These are phyloP conservation scores for Mesorhabditis belari DNA, from an alignment of 2,888 invertebrate genomes.

Conservation along the genomic window DNA sequence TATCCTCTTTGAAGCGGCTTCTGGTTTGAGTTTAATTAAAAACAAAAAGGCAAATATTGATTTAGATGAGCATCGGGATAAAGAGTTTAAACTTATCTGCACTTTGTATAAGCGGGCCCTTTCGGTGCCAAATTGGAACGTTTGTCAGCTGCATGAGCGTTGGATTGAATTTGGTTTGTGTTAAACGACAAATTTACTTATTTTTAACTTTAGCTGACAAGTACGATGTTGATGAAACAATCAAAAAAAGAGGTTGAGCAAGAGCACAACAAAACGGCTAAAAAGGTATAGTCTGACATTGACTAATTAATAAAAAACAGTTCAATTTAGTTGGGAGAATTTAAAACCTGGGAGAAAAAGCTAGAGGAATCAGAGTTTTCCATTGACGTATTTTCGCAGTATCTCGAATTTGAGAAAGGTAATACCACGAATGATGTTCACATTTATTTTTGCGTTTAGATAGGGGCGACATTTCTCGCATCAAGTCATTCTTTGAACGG, in stretches of 20 bases:
- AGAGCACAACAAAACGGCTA: background rate
- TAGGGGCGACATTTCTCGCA: constrained; percentile 7
- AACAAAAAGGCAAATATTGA: too few species aligned
- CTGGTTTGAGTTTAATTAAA: background rate
- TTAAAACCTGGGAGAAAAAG: constrained; percentile 13
- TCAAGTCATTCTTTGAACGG: constrained; percentile 25
- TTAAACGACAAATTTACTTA: too few species aligned
- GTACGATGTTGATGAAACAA: background rate
- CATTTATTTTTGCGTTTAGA: background rate
- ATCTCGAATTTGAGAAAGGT: constrained; percentile 14
- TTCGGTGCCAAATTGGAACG: constrained; percentile 7
- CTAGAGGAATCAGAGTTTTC: constrained; percentile 4
- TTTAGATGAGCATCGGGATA: too few species aligned
- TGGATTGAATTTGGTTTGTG: background rate
- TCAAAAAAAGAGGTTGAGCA: background rate
- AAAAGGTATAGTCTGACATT: background rate
- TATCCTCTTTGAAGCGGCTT: background rate
- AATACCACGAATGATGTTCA: background rate
- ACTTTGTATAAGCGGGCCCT: constrained; percentile 17
- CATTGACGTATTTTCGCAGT: constrained; percentile 10
- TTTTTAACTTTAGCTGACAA: background rate
- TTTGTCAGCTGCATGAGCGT: constrained; percentile 7
- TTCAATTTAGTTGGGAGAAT: constrained; percentile 4
- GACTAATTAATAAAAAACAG: too few species aligned
- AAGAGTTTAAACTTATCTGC: too few species aligned